Evolutionary conservation across 2,797 vertebrate species (phyloP), one percentile per base, ranked within the genome.

Genomic region (Ficedula albicollis): DNA sequence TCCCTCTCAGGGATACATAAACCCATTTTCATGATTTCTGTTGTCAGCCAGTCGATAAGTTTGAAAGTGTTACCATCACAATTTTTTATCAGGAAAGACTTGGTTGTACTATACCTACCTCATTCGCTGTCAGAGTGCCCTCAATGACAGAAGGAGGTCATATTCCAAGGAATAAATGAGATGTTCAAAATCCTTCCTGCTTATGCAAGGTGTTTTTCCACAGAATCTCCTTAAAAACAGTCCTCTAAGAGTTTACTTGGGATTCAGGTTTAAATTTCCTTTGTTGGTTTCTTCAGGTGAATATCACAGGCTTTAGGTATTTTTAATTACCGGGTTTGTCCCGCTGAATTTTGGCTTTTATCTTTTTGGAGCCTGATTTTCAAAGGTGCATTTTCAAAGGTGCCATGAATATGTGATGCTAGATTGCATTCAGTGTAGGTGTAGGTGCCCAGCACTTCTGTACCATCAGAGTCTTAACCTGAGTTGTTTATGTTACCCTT

Each of bases 1-100:
- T 96, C 96, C 96, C 96, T 94, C 96, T 97, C 97, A 97, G 97
- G 96, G 91, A 96, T 83, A 41, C 79, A 87, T 91, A 81, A 85
- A 88, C 44, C 87, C 67, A 58, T 70, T 60, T 67, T 81, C 19
- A 66, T 78, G 27, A 79, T 87, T 82, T 87, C 43, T 91, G 83
- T 91, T 88, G 72, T 67, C 48, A 19, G 58, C 87, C 56, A 36
- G 63, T 91, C 13, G 4, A 5, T 64, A 26, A 91, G 87, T 66
- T 87, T 88, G 68, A 39, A 79, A 84, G 80, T 66, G 85, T 82
- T 67, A 14, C 68, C 88, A 90, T 93, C 69, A 81, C 68, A 44
- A 1, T 73, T 95, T 58, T 49, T 84, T 73, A 91, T 51, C 85
- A 93, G 84, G 77, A 93, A 82, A 58, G 89, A 87, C 90, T 94